phyloP scores from a whole-genome alignment of 2,888 invertebrate species.

The Polia nebulosa region DNA sequence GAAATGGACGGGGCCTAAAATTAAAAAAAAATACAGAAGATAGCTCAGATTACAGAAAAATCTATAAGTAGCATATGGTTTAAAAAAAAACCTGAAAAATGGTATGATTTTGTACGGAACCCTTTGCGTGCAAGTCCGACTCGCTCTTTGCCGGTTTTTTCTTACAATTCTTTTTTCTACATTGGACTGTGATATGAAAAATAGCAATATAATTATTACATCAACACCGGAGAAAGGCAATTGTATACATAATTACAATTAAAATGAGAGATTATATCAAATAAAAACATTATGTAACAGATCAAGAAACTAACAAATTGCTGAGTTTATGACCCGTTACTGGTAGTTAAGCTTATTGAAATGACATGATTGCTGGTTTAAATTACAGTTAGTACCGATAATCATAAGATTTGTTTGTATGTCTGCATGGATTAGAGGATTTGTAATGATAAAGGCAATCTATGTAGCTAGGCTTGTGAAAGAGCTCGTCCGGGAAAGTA shows the following conservation, averaged over 20 bases:
- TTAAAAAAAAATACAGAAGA: too few species aligned
- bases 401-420: conserved; percentile 23
- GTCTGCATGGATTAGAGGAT: neutral
- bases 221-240: conserved; percentile 36
- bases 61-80: too few species aligned
- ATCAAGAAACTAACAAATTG: conserved; percentile 24
- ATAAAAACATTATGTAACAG: conserved; percentile 37
- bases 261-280: conserved; percentile 41
- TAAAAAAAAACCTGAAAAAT: too few species aligned
- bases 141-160: neutral
- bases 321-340: conserved; percentile 21
- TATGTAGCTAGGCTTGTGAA: neutral
- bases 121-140: too few species aligned
- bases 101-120: too few species aligned
- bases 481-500: neutral
- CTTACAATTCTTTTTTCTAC: neutral
- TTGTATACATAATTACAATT: conserved; percentile 34
- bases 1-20: too few species aligned
- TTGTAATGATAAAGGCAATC: neutral
- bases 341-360: conserved; percentile 26
- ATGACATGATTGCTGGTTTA: conserved; percentile 16
- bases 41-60: too few species aligned
- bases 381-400: conserved; percentile 17
- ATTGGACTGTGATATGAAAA: neutral
- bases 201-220: conserved; percentile 33